phyloP scores from a whole-genome alignment of 2,888 invertebrate genomes.

The Drosophila mimetica region DNA sequence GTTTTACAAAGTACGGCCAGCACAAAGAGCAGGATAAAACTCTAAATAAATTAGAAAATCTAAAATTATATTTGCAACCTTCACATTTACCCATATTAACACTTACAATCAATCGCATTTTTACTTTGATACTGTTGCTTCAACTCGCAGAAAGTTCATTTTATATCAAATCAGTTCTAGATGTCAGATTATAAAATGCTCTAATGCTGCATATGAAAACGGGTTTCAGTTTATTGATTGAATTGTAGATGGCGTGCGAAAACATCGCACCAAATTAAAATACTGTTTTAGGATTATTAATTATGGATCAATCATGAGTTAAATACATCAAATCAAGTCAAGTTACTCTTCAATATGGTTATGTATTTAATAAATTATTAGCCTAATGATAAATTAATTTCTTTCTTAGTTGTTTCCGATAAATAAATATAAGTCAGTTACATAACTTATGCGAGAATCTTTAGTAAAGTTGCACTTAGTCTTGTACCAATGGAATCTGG shows the following conservation, averaged over 20 bases:
- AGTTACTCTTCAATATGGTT: not conserved
- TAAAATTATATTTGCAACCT: not conserved
- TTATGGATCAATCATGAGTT: not conserved
- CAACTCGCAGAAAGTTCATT: not conserved
- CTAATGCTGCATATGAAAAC: not conserved
- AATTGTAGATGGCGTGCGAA: not conserved
- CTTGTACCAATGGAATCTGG: slow-evolving; percentile 13
- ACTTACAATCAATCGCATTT: slow-evolving; percentile 16
- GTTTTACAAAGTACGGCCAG: not conserved
- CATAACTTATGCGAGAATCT: slow-evolving; percentile 5
- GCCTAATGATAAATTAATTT: not conserved
- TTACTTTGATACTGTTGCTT: slow-evolving; percentile 8
- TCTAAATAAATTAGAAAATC: not conserved
- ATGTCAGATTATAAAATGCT: not conserved
- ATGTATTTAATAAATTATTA: slow-evolving; percentile 3
- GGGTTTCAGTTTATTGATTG: not conserved
- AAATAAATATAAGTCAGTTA: not conserved
- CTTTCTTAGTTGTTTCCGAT: not conserved
- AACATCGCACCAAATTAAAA: not conserved
- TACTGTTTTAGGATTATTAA: not conserved
- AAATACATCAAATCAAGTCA: not conserved
- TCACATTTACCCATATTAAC: no score
- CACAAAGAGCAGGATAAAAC: not conserved
- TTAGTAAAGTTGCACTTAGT: slow-evolving; percentile 19
- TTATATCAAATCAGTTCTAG: slow-evolving; percentile 1